These are phyloP conservation scores for Leptinotarsa defecta DNA, from an alignment of 1,140 invertebrate genomes.

Conservation along the genomic window DNA sequence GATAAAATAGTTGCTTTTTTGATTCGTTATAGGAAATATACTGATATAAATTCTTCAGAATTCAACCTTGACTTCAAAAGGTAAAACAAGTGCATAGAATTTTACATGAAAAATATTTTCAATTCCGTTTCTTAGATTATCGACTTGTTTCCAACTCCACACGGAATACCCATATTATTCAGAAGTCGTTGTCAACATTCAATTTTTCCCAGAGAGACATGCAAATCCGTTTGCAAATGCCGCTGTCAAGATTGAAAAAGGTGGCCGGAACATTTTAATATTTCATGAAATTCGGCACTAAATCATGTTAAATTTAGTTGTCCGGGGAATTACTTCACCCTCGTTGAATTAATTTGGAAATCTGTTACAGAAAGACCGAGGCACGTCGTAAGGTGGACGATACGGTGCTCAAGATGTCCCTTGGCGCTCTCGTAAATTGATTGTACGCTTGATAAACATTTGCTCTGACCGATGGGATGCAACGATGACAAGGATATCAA, in stretches of 20 bases:
- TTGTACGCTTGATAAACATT: slow-evolving; percentile 19
- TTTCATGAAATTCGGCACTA: slow-evolving; percentile 25
- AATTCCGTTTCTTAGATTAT: not conserved
- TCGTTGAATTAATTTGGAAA: slow-evolving; percentile 20
- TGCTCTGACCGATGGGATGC: slow-evolving; percentile 11
- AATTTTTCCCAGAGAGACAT: slow-evolving; percentile 11
- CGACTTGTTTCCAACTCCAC: not conserved
- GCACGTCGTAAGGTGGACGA: not conserved
- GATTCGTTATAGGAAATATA: too few relatives aligned
- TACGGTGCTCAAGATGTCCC: slow-evolving; percentile 16
- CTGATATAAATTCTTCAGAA: too few relatives aligned
- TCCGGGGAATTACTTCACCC: slow-evolving; percentile 20
- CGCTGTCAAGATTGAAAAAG: slow-evolving; percentile 19
- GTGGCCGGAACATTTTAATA: slow-evolving; percentile 29
- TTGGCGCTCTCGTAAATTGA: slow-evolving; percentile 18
- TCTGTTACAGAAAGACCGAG: slow-evolving; percentile 10
- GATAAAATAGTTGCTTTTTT: too few relatives aligned
- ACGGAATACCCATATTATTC: not conserved
- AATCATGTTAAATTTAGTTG: slow-evolving; percentile 25
- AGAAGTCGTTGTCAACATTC: not conserved
- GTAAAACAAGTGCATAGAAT: too few relatives aligned
- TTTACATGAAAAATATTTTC: not conserved
- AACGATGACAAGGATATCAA: not conserved
- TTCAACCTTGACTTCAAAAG: too few relatives aligned
- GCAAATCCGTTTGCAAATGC: slow-evolving; percentile 14